Evolutionary conservation across 2,797 vertebrate species (phyloP).

Genomic region (Neosalanx taihuensis): DNA sequence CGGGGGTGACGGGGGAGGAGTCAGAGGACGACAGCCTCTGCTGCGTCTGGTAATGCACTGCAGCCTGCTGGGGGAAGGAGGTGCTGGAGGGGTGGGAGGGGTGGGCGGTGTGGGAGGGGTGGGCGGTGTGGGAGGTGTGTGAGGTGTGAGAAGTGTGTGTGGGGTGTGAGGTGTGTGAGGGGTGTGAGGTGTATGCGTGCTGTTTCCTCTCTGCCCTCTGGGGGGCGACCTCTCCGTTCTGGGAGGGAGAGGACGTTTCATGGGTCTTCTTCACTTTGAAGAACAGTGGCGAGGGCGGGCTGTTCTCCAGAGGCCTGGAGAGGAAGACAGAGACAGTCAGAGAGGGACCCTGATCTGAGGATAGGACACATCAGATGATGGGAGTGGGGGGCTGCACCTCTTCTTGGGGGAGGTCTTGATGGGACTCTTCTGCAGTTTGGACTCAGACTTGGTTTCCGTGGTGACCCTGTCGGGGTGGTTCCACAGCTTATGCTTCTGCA

Average conservation of each 20-base stretch:
- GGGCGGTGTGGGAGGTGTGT: too few species aligned
- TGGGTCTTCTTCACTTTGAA: slow-evolving; percentile 82
- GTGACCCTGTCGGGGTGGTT: slow-evolving; percentile 83
- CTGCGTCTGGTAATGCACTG: slow-evolving; percentile 28
- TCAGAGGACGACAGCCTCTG: slow-evolving; percentile 60
- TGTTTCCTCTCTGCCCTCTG: slow-evolving; percentile 71
- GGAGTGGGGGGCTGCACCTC: slow-evolving; percentile 69
- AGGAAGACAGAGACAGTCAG: slow-evolving; percentile 35
- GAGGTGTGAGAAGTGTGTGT: too few species aligned
- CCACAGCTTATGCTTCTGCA: slow-evolving; percentile 95
- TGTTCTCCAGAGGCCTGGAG: slow-evolving; percentile 83
- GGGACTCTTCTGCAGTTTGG: slow-evolving; percentile 75
- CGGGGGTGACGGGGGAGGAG: slow-evolving; percentile 53
- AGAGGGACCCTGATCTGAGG: not conserved
- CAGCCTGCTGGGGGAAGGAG: slow-evolving; percentile 49
- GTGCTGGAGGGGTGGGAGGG: slow-evolving; percentile 1
- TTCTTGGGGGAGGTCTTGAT: slow-evolving; percentile 84
- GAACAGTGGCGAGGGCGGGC: slow-evolving; percentile 77
- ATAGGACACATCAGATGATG: not conserved
- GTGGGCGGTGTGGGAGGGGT: too few species aligned
- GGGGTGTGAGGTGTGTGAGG: too few species aligned
- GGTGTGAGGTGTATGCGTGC: slow-evolving; percentile 29
- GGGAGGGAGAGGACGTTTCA: slow-evolving; percentile 70
- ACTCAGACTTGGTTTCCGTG: slow-evolving; percentile 70
- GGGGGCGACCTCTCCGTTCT: slow-evolving; percentile 81